phyloP scores from a whole-genome alignment of 37 sponge, comb jelly and placozoan genomes.

The Halichondria panicea region DNA sequence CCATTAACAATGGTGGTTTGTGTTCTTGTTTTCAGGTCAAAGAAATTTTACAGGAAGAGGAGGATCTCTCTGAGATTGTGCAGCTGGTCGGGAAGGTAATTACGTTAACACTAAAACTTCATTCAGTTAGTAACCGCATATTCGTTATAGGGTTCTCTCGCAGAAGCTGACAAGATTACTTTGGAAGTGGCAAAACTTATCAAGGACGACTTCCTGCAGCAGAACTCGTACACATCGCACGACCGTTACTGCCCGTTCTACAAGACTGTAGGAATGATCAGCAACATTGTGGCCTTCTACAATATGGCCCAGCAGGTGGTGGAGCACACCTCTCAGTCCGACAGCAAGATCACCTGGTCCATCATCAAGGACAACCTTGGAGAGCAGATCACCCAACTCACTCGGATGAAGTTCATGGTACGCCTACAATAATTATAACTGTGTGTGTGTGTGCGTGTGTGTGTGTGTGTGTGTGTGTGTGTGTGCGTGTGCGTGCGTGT shows the following conservation, averaged over 20 bases:
- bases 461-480: conserved; percentile 45
- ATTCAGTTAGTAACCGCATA: not conserved
- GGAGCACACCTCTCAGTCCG: conserved; percentile 90
- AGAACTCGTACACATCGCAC: conserved; percentile 93
- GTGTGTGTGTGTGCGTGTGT: conserved; percentile 39
- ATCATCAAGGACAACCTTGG: conserved; percentile 84
- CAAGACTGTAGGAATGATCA: conserved; percentile 98
- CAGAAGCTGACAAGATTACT: conserved; percentile 95
- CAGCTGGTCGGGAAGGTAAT: conserved; percentile 96
- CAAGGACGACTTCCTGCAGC: conserved; percentile 99
- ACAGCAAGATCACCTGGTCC: conserved; percentile 94
- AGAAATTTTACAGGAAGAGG: conserved; percentile 96
- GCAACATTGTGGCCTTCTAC: conserved; percentile 94
- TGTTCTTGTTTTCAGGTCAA: conserved; percentile 64
- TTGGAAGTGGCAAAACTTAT: conserved; percentile 96
- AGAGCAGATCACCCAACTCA: conserved; percentile 81
- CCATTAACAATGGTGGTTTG: no score
- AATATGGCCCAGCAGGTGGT: conserved; percentile 90
- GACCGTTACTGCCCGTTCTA: conserved; percentile 98
- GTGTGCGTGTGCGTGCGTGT: conserved; percentile 22
- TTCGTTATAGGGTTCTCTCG: conserved; percentile 82
- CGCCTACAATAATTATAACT: conserved; percentile 1
- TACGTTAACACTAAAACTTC: not conserved
- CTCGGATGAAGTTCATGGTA: conserved; percentile 97
- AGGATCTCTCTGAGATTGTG: conserved; percentile 97